Evolutionary conservation across 2,888 invertebrate genomes (phyloP), one percentile per base, ranked within the genome.

Genomic region (Apamea monoglypha): DNA sequence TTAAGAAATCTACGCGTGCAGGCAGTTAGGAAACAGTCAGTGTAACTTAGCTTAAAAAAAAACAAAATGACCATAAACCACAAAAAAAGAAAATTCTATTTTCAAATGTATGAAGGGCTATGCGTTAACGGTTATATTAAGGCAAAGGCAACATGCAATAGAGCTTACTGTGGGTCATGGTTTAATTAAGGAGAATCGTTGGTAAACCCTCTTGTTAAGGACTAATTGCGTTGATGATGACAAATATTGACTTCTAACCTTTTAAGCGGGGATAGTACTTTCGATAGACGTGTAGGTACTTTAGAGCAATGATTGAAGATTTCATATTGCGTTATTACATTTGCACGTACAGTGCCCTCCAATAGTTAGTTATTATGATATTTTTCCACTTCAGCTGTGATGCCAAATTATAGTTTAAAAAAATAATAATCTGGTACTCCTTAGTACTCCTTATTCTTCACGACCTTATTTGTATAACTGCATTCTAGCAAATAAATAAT

Each of bases 141-240:
- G 29, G 76, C 75, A 72, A 86, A 81, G 53, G 44, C 44, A 77
- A 72, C 76, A 81, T 74, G 66, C 63, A 80, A 79, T 75, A 76
- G 67, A 67, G 70, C 69, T 82, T 72, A 78, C 68, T 82, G 32
- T 76, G 75, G 67, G 83, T 77, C 78, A 83, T 74, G 63, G 44
- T 74, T 80, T 83, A 85, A 87, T 88, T 81, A 83, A 80, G 50
- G 74, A 53, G 78, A 80, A 79, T 79, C 71, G 66, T 66, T 80
- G 63, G 59, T 76, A 74, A 74, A 74, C 83, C 56, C 71, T 81
- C 84, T 85, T 72, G 82, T 85, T 86, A 69, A 76, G 50, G 68
- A 73, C 16, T 83, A 85, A 88, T 87, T 87, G 78, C 68, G 56
- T 83, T 87, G 89, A 85, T 85, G 87, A 83, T 84, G 84, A 87